phyloP scores from a whole-genome alignment of 2,113 vertebrate genomes.

The Catagonus wagneri region DNA sequence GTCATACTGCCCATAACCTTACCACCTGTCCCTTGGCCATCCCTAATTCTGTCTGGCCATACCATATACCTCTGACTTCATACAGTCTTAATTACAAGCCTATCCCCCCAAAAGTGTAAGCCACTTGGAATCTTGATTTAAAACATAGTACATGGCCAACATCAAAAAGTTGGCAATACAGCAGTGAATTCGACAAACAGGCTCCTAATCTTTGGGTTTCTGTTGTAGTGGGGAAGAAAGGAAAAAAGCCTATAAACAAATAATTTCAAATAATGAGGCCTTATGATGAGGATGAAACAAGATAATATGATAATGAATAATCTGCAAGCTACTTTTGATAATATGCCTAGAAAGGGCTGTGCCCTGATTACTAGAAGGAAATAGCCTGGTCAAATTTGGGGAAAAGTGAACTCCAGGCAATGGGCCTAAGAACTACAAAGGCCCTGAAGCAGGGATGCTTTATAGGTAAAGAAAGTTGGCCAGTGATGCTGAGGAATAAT shows the following conservation, averaged over 20 bases:
- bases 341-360: not conserved
- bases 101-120: not conserved
- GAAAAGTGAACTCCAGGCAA: not conserved
- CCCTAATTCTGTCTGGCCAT: not conserved
- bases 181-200: not conserved
- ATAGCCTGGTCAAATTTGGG: not conserved
- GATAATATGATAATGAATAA: not conserved
- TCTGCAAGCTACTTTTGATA: not conserved
- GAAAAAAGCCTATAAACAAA: not conserved
- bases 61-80: not conserved
- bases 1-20: not conserved
- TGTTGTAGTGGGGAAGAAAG: not conserved
- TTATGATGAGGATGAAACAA: not conserved
- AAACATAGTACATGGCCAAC: not conserved
- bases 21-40: not conserved
- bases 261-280: not conserved
- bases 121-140: not conserved
- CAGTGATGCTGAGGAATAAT: not conserved
- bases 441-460: not conserved
- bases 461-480: not conserved
- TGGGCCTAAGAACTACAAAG: not conserved
- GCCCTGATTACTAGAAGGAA: not conserved
- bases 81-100: not conserved
- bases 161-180: not conserved
- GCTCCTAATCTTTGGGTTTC: not conserved